A percentile compares a stretch with the other conserved stretches of the same genome.
Conservation (phyloP, 1,140 invertebrate genomes). For the Ruditapes philippinarum region DNA sequence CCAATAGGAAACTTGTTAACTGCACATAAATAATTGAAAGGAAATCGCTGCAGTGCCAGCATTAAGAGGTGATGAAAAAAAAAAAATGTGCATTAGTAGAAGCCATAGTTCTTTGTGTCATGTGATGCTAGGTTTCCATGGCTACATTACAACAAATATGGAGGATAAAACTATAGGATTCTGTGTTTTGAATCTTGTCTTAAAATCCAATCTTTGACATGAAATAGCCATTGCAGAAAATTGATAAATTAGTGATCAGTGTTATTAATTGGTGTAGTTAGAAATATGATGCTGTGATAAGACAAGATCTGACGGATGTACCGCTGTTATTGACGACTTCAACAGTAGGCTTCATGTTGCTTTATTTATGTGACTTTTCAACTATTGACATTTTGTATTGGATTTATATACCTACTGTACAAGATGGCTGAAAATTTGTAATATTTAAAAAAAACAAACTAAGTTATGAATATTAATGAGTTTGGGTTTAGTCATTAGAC, state of each 20-base stretch:
- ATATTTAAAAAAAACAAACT: no score
- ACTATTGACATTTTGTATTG: not conserved
- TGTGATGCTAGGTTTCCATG: slow-evolving; percentile 38
- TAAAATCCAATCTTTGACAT: slow-evolving; percentile 1
- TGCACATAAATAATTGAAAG: no score
- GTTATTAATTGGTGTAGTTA: not conserved
- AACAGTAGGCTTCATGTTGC: not conserved
- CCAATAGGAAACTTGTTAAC: no score
- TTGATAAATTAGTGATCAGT: slow-evolving; percentile 15
- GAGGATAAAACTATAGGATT: slow-evolving; percentile 26
- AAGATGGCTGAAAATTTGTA: not conserved
- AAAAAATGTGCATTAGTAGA: not conserved
- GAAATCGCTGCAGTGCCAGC: no score
- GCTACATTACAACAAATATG: slow-evolving; percentile 54
- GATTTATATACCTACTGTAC: not conserved
- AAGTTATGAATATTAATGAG: slow-evolving; percentile 15
- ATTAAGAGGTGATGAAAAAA: no score
- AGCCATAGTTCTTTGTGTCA: not conserved
- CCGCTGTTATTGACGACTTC: not conserved
- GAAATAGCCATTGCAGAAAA: not conserved
- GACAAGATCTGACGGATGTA: not conserved
- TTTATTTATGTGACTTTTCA: slow-evolving; percentile 10
- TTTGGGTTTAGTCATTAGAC: not conserved
- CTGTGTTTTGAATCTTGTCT: not conserved
- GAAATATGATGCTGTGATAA: not conserved